A percentile compares a stretch with the other conserved stretches of the same genome.
Evolutionary conservation across 1,140 invertebrate species (phyloP).

Genomic region (Platyura marginata): DNA sequence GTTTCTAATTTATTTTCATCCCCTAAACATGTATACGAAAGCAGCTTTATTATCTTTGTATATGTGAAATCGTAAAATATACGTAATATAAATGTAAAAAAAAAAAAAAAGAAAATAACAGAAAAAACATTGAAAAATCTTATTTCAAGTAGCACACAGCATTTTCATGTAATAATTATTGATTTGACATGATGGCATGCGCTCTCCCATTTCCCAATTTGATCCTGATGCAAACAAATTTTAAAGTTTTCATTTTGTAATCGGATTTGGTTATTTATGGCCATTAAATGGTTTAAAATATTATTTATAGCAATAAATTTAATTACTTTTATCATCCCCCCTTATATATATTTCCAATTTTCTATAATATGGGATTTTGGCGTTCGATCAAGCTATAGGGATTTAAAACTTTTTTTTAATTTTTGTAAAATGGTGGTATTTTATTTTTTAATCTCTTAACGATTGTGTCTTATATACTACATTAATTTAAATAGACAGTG

Average conservation of each 20-base stretch:
- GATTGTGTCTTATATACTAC: too few species aligned
- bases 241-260: not conserved
- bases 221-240: constrained; percentile 4
- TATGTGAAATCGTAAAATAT: not conserved
- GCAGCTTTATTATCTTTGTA: not conserved
- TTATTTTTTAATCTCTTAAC: too few species aligned
- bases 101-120: not conserved
- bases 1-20: not conserved
- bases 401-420: too few species aligned
- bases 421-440: too few species aligned
- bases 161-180: not conserved
- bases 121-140: not conserved
- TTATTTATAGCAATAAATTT: not conserved
- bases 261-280: not conserved
- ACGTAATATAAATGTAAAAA: not conserved
- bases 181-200: constrained; percentile 2
- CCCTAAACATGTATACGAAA: not conserved
- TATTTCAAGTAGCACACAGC: not conserved
- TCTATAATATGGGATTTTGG: too few species aligned
- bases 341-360: too few species aligned
- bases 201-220: not conserved
- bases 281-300: not conserved
- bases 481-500: too few species aligned
- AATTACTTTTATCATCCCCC: too few species aligned
- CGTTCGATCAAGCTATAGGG: too few species aligned